Conservation (phyloP, 2,888 invertebrate species). For the Drosophila prostipennis region DNA sequence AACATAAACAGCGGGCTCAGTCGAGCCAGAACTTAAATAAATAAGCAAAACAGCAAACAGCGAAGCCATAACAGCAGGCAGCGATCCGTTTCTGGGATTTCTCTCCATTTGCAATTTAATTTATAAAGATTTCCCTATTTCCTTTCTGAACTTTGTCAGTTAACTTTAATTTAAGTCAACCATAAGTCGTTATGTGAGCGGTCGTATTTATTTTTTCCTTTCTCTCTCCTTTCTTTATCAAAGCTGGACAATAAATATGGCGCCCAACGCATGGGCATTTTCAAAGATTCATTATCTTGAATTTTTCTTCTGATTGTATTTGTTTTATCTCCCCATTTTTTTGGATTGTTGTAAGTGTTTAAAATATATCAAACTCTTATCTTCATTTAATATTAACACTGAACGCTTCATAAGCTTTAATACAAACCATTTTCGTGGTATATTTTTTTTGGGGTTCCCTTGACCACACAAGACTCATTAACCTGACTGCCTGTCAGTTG, state of each 20-base stretch:
- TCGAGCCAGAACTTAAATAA: constrained; percentile 63
- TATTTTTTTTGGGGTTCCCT: not conserved
- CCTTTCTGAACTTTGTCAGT: not conserved
- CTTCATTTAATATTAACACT: not conserved
- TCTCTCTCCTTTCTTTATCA: not conserved
- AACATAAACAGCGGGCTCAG: constrained; percentile 50
- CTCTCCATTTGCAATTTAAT: constrained; percentile 16
- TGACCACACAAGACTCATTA: constrained; percentile 12
- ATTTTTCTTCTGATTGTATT: not conserved
- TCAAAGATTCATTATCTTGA: too few relatives aligned
- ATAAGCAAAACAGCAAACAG: constrained; percentile 52
- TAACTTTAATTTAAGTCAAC: constrained; percentile 2
- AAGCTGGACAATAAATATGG: not conserved
- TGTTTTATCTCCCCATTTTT: not conserved
- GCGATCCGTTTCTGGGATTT: constrained; percentile 20
- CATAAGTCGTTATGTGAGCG: constrained; percentile 2
- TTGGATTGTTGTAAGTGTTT: not conserved
- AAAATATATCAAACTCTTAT: not conserved
- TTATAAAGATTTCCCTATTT: constrained; percentile 22
- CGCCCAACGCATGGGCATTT: not conserved
- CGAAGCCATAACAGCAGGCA: constrained; percentile 7
- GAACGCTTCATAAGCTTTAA: not conserved
- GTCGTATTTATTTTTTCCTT: not conserved
- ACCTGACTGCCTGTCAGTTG: constrained; percentile 18
- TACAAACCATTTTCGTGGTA: not conserved